Base-by-base conservation (phyloP, 2,113 vertebrate genomes). In the Aphyosemion australe region DNA sequence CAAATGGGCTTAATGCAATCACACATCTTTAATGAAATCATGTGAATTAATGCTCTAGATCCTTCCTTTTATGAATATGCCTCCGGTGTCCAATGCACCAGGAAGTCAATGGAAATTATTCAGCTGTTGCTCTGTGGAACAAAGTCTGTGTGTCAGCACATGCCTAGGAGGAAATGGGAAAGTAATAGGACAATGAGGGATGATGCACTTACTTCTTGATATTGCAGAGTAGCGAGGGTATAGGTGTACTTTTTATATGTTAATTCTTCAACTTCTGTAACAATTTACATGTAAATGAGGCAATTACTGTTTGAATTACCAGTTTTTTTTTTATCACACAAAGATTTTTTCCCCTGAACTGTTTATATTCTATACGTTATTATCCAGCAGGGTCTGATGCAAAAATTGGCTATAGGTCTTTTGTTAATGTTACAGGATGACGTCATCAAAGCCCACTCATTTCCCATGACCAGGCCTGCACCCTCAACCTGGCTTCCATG, bases 11-110 rank as follows among this genome's bases (percentile, higher is more conserved):
- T 85, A 90, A 89, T 80, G 80, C 80, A 85, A 85, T 85, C 85
- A 77, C 85, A 74, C 78, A 79, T 87, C 71, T 88, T 86, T 86
- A 89, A 87, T 87, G 84, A 86, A 90, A 90, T 89, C 84, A 87
- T 74, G 68, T 86, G 79, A 90, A 90, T 88, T 89, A 85, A 87
- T 89, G 88, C 79, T 75, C 49, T 68, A 86, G 86, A 90, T 90
- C 86, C 87, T 84, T 86, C 84, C 77, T 89, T 88, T 87, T 84
- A 82, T 85, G 76, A 89, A 87, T 82, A 69, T 66, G 87, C 90
- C 90, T 87, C 84, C 55, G 84, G 88, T 89, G 84, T 81, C 75
- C 71, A 11, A 61, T 76, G 80, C 82, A 83, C 82, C 73, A 87
- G 79, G 88, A 89, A 87, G 86, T 84, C 80, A 77, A 72, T 76